phyloP scores from a whole-genome alignment of 2,888 invertebrate species.

The Frankliniella fusca region DNA sequence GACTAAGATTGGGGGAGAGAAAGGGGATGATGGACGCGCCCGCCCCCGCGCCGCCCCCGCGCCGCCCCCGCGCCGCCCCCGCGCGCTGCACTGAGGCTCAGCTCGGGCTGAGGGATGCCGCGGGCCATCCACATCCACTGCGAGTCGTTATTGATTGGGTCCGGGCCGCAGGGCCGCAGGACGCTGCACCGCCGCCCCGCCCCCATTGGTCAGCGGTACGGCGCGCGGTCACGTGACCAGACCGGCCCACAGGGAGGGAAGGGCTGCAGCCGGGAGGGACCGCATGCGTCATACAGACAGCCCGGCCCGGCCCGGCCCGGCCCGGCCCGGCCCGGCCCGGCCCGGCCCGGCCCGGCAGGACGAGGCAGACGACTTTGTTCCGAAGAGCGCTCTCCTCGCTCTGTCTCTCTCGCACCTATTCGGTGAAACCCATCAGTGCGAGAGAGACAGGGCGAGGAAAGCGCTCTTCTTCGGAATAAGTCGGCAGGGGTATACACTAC shows the following conservation, averaged over 20 bases:
- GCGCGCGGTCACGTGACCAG: not conserved
- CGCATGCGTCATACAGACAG: no score
- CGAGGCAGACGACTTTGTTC: not conserved
- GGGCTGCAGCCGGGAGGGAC: no score
- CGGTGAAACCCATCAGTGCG: no score
- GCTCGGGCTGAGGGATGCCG: not conserved
- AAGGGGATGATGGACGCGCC: not conserved
- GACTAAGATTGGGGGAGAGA: slow-evolving; percentile 16
- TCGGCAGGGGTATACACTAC: no score
- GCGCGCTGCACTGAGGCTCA: not conserved
- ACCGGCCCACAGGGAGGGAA: no score
- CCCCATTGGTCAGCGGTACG: not conserved
- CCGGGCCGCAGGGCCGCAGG: not conserved
- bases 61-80: not conserved
- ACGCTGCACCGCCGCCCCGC: not conserved
- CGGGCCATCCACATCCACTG: not conserved
- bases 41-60: not conserved
- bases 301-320: not conserved
- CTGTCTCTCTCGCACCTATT: no score
- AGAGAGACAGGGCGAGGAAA: no score
- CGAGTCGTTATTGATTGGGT: not conserved
- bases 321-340: not conserved
- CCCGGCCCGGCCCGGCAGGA: not conserved
- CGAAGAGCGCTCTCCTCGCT: no score
- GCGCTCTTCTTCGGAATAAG: no score